Evolutionary conservation across 2,888 invertebrate species (phyloP), one percentile per base, ranked within the genome.

Genomic region (Lochmaea capreae): DNA sequence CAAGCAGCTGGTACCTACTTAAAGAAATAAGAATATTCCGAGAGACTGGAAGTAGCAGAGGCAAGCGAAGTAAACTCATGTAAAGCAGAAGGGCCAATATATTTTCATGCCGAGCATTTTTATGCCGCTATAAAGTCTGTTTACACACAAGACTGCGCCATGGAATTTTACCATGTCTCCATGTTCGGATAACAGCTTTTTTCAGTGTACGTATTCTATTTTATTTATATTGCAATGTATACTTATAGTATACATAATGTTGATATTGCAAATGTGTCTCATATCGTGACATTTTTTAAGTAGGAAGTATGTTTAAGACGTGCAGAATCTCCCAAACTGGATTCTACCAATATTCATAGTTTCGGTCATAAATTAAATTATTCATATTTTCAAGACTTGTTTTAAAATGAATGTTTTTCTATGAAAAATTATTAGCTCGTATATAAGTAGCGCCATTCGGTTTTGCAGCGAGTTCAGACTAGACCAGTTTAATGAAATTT

Each of bases 21-120:
- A 39, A 10, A 63, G 62, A 11, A 43, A 63, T 63, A 42, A 63
- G 43, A 63, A 42, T 42, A 63, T 63, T 42, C 12, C 16, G 43
- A 39, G 43, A 39, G 62, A 43, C 61, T 61, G 18, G 33, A 61
- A 33, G 61, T 61, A 39, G 61, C 61, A 61, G 16, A 61, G 16
- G 49, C 69, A 49, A 69, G 62, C 18, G 46, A 43, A 67, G 67
- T 66, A 65, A 62, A 68, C 67, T 72, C 67, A 68, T 68, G 68
- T 63, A 73, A 73, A 73, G 73, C 62, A 68, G 59, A 73, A 68
- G 73, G 63, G 73, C 73, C 68, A 73, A 73, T 73, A 73, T 73
- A 73, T 73, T 73, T 68, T 68, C 73, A 68, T 65, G 65, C 68
- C n/a, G 65, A 73, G 57, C 73, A 73, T 73, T 73, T 73, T 73